Evolutionary conservation across 37 sponge, comb jelly and placozoan species (phyloP).

Genomic region (Crambe crambe): DNA sequence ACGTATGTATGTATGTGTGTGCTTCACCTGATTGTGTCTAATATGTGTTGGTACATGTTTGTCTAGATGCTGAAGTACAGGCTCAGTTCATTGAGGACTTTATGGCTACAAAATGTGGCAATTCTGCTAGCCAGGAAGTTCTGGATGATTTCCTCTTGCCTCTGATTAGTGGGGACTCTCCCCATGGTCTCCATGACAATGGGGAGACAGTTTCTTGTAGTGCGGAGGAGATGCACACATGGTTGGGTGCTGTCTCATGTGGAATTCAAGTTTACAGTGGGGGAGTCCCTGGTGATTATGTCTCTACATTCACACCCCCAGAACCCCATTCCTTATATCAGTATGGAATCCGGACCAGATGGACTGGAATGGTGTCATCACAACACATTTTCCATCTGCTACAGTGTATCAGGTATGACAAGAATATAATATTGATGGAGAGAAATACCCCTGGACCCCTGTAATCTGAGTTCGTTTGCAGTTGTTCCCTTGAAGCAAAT

Average conservation of each 20-base stretch:
- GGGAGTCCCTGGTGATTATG: conserved; percentile 35
- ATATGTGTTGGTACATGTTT: too few species aligned
- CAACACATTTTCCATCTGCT: conserved; percentile 19
- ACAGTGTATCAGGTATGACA: conserved; percentile 21
- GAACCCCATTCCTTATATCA: conserved; percentile 24
- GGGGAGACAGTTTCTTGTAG: conserved; percentile 20
- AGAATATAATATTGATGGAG: too few species aligned
- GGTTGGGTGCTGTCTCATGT: conserved; percentile 63
- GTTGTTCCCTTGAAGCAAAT: neutral
- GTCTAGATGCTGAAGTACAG: neutral
- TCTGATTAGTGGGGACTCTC: neutral
- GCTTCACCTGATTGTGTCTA: too few species aligned
- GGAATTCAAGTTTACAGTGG: conserved; percentile 11
- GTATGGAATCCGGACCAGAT: conserved; percentile 30
- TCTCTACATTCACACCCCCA: conserved; percentile 48
- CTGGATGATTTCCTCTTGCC: conserved; percentile 27
- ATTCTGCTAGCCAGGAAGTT: neutral
- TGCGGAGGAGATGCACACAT: conserved; percentile 54
- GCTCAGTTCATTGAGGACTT: conserved; percentile 29
- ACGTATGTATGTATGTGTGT: too few species aligned
- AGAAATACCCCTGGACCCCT: too few species aligned
- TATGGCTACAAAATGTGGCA: conserved; percentile 7
- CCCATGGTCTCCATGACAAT: conserved; percentile 24
- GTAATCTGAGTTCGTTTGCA: neutral
- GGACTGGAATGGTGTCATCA: conserved; percentile 67